A percentile compares a stretch with the other conserved stretches of the same genome.
phyloP scores from a whole-genome alignment of 2,113 vertebrate genomes.

The Willisornis vidua region DNA sequence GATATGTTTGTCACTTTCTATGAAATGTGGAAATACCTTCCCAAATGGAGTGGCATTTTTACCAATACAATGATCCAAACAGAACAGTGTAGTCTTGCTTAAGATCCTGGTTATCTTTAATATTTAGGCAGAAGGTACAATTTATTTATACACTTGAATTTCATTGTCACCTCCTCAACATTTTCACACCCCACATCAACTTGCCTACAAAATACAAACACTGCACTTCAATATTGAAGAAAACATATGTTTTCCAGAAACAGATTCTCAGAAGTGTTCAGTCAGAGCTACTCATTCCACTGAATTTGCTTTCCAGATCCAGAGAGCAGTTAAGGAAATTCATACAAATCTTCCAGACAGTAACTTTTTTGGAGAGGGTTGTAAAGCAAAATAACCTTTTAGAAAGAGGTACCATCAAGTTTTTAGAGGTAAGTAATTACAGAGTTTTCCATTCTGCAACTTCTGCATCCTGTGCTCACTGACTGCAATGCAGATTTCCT shows the following conservation, averaged over 20 bases:
- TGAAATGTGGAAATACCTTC: background rate
- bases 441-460: background rate
- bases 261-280: background rate
- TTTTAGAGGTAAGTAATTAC: background rate
- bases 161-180: slow-evolving; percentile 26
- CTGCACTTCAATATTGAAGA: background rate
- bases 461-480: background rate
- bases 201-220: slow-evolving; percentile 29
- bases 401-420: background rate
- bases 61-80: background rate
- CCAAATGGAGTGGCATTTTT: background rate
- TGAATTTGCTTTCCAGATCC: background rate
- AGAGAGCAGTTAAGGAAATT: background rate
- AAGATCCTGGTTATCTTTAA: background rate
- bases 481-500: background rate
- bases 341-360: background rate
- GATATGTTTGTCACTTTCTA: background rate
- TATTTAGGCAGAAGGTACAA: background rate
- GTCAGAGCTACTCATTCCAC: background rate
- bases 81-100: background rate
- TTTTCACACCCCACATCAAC: background rate
- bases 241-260: background rate
- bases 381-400: background rate
- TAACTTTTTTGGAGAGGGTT: background rate
- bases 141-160: slow-evolving; percentile 20